Conservation (phyloP, 2,113 vertebrate species). For the Bambusicola thoracicus region DNA sequence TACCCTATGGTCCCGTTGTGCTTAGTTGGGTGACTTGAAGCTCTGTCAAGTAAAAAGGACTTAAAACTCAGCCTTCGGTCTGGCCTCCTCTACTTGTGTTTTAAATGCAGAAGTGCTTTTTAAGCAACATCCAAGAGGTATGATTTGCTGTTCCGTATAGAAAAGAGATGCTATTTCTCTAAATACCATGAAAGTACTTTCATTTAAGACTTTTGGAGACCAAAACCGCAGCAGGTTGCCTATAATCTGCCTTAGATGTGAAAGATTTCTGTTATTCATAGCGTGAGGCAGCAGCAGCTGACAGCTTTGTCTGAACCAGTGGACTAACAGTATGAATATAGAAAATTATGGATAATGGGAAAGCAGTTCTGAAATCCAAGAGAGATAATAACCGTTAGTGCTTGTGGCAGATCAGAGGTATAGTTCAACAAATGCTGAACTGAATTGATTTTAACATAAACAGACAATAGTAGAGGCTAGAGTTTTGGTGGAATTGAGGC, state of each 20-base stretch:
- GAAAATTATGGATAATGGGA: slow-evolving; percentile 70
- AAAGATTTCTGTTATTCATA: slow-evolving; percentile 50
- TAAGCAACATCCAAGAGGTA: not conserved
- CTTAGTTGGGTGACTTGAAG: not conserved
- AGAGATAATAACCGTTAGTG: slow-evolving; percentile 39
- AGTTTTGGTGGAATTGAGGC: slow-evolving; percentile 44
- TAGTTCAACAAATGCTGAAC: slow-evolving; percentile 48
- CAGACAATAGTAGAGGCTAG: slow-evolving; percentile 18
- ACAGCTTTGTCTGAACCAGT: slow-evolving; percentile 13
- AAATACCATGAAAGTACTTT: slow-evolving; percentile 48
- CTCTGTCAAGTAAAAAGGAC: accelerated
- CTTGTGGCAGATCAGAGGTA: slow-evolving; percentile 38
- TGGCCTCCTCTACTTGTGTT: accelerated
- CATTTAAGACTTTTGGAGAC: slow-evolving; percentile 41
- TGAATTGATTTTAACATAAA: slow-evolving; percentile 64
- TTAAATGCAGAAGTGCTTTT: not conserved
- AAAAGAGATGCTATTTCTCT: slow-evolving; percentile 57
- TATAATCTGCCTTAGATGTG: slow-evolving; percentile 47
- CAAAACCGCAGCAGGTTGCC: slow-evolving; percentile 58
- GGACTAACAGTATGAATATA: slow-evolving; percentile 49
- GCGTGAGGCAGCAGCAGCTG: not conserved
- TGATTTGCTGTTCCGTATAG: slow-evolving; percentile 17
- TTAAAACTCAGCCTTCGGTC: not conserved
- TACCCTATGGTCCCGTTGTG: not conserved
- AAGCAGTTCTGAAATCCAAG: slow-evolving; percentile 57